Percentiles rank a stretch among this genome's conserved stretches.
Conservation (phyloP, 92 coral and sea anemone genomes). For the Hydrozoanthus gracilis region DNA sequence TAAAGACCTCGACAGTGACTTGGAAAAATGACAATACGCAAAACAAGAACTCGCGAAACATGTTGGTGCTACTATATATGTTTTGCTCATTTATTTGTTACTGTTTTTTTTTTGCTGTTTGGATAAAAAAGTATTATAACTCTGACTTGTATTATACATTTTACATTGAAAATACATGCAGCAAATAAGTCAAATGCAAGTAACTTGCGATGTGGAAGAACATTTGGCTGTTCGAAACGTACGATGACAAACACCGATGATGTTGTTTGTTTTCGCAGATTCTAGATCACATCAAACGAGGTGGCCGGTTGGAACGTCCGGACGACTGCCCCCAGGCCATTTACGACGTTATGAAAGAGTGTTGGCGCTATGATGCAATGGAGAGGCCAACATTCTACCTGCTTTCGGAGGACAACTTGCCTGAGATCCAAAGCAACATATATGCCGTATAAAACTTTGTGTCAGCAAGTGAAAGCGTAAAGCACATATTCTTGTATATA, state of each 20-base stretch:
- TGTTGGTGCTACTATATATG: not conserved
- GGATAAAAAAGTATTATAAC: not conserved
- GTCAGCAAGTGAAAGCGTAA: too few species aligned
- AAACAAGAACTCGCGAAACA: not conserved
- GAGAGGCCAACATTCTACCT: conserved; percentile 65
- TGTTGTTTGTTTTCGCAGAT: conserved; percentile 50
- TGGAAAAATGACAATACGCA: not conserved
- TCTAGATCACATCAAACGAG: conserved; percentile 56
- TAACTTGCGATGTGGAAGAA: not conserved
- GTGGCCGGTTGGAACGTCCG: conserved; percentile 73
- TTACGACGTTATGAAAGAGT: conserved; percentile 63
- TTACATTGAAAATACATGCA: not conserved
- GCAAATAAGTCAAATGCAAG: not conserved
- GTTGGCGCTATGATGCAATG: conserved; percentile 70
- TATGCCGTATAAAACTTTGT: too few species aligned
- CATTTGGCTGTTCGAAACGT: not conserved
- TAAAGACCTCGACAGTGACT: not conserved
- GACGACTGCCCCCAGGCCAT: conserved; percentile 73
- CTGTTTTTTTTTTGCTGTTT: too few species aligned
- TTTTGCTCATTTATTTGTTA: not conserved
- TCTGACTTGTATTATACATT: not conserved
- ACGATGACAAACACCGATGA: not conserved
- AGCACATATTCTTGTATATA: too few species aligned
- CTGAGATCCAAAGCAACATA: not conserved
- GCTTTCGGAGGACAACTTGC: conserved; percentile 49